A percentile compares a stretch with the other conserved stretches of the same genome.
Conservation (phyloP, 2,797 vertebrate genomes). For the Leptatherina wallacei region DNA sequence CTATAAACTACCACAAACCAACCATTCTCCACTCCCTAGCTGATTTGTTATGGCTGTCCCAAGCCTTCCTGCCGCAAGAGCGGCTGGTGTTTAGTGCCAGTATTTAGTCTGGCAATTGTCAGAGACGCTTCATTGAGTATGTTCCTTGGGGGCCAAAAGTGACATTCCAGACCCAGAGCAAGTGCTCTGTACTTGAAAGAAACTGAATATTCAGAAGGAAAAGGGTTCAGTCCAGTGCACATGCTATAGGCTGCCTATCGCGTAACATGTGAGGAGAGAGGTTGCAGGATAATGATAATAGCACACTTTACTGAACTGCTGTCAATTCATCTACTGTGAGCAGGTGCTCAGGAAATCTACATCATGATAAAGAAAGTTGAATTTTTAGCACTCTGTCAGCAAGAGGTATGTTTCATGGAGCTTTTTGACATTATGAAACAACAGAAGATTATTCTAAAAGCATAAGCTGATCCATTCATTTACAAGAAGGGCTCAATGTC, state of each 20-base stretch:
- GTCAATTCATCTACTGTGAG: not conserved
- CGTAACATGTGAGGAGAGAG: not conserved
- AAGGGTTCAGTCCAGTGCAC: slow-evolving; percentile 28
- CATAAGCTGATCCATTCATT: not conserved
- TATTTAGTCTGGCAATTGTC: slow-evolving; percentile 76
- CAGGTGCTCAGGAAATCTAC: not conserved
- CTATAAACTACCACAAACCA: slow-evolving; percentile 57
- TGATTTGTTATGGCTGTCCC: slow-evolving; percentile 73
- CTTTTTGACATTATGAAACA: not conserved
- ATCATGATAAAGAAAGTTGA: not conserved
- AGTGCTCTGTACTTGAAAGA: slow-evolving; percentile 70
- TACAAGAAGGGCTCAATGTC: not conserved
- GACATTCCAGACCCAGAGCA: slow-evolving; percentile 67
- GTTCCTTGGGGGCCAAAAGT: slow-evolving; percentile 65
- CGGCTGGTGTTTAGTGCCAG: slow-evolving; percentile 67
- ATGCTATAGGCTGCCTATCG: slow-evolving; percentile 29
- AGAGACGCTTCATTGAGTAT: slow-evolving; percentile 64
- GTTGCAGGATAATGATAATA: slow-evolving; percentile 5
- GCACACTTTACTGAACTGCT: not conserved
- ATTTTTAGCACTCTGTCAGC: not conserved
- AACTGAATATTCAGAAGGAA: slow-evolving; percentile 68
- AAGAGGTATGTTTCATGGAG: not conserved
- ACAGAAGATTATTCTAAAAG: not conserved
- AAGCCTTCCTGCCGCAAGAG: slow-evolving; percentile 65
- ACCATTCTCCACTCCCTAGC: slow-evolving; percentile 45